phyloP scores from a whole-genome alignment of 2,888 invertebrate genomes.

The Sinohyriopsis cumingii region DNA sequence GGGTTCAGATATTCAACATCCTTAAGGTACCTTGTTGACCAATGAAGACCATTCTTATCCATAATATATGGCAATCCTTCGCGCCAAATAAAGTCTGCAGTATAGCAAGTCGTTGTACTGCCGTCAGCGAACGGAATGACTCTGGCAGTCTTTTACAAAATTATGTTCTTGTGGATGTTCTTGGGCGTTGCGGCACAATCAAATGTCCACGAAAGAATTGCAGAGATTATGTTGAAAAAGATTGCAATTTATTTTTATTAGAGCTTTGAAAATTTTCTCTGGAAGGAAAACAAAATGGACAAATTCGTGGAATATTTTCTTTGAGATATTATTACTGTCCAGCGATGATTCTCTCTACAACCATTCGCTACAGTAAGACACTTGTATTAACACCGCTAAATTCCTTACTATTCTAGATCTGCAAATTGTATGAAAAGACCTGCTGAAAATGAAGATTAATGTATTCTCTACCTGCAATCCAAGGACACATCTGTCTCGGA shows the following conservation, averaged over 20 bases:
- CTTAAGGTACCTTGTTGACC: slow-evolving; percentile 2
- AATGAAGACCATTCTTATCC: not conserved
- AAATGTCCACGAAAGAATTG: not conserved
- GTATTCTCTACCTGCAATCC: slow-evolving; percentile 15
- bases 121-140: slow-evolving; percentile 30
- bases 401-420: slow-evolving; percentile 49
- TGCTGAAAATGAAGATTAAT: slow-evolving; percentile 14
- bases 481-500: slow-evolving; percentile 16
- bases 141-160: slow-evolving; percentile 31
- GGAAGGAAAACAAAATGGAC: slow-evolving; percentile 63
- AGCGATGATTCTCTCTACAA: slow-evolving; percentile 60
- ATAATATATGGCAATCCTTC: slow-evolving; percentile 12
- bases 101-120: slow-evolving; percentile 44
- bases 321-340: slow-evolving; percentile 57
- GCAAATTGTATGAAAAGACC: slow-evolving; percentile 11
- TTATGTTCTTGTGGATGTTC: slow-evolving; percentile 36
- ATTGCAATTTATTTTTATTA: slow-evolving; percentile 56
- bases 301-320: slow-evolving; percentile 56
- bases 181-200: slow-evolving; percentile 33
- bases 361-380: slow-evolving; percentile 5
- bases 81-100: slow-evolving; percentile 23
- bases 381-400: slow-evolving; percentile 63
- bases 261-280: slow-evolving; percentile 63
- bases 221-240: slow-evolving; percentile 20
- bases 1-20: slow-evolving; percentile 10